These are phyloP conservation scores for Kradibia gibbosae DNA, from an alignment of 1,140 invertebrate genomes.

Conservation along the genomic window DNA sequence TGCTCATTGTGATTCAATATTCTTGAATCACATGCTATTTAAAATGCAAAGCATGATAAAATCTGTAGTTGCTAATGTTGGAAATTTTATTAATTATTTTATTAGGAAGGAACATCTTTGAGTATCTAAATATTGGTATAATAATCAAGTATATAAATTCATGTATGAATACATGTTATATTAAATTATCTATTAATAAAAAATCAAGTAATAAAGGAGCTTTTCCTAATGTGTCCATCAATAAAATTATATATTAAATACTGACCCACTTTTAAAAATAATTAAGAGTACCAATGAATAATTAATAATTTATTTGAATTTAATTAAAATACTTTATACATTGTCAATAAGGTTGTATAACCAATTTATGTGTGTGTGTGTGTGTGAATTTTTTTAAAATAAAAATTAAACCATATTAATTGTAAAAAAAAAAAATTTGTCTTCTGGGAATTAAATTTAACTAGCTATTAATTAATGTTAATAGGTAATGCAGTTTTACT, in stretches of 20 bases:
- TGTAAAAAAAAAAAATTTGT: too few relatives aligned
- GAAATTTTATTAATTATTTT: too few relatives aligned
- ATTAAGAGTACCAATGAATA: not conserved
- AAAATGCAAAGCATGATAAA: not conserved
- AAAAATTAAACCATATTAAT: too few relatives aligned
- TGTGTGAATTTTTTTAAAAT: too few relatives aligned
- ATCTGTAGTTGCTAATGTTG: not conserved
- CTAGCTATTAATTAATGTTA: too few relatives aligned
- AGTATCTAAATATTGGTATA: not conserved
- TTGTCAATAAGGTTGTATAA: too few relatives aligned
- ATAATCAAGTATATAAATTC: too few relatives aligned
- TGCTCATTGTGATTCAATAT: slow-evolving; percentile 15
- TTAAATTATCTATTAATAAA: slow-evolving; percentile 34
- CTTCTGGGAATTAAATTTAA: too few relatives aligned
- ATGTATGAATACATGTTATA: not conserved
- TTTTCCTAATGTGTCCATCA: slow-evolving; percentile 21
- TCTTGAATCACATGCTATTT: not conserved
- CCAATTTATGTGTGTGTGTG: too few relatives aligned
- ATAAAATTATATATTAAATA: slow-evolving; percentile 14
- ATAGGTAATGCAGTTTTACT: too few relatives aligned
- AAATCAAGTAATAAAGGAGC: slow-evolving; percentile 9
- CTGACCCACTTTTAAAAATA: slow-evolving; percentile 14
- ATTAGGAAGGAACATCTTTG: too few relatives aligned
- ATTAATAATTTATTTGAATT: not conserved
- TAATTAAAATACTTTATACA: too few relatives aligned